Evolutionary conservation across 2,797 vertebrate genomes (phyloP).

Genomic region (Sebastes hopkinsi): DNA sequence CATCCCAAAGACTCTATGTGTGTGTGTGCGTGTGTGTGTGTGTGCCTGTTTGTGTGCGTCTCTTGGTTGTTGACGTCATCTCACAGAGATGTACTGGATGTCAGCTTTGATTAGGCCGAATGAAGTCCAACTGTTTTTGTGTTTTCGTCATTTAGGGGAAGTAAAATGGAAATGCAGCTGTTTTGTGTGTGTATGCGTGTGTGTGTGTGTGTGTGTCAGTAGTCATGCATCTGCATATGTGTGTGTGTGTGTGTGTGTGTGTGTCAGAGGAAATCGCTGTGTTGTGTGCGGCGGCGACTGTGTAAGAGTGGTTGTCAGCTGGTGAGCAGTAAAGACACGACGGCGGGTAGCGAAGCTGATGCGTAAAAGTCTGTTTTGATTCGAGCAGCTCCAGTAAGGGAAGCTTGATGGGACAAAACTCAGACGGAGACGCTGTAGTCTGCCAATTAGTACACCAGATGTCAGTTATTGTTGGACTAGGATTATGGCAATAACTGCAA

Average conservation of each 20-base stretch:
- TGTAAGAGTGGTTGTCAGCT: conserved; percentile 73
- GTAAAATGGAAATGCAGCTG: conserved; percentile 77
- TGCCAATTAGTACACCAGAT: conserved; percentile 73
- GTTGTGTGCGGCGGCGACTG: conserved; percentile 47
- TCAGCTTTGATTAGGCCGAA: conserved; percentile 82
- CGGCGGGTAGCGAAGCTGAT: conserved; percentile 39
- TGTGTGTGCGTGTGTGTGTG: conserved; percentile 32
- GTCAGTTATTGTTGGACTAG: conserved; percentile 79
- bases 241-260: conserved; percentile 11
- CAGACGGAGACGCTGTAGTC: conserved; percentile 54
- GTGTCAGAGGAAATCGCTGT: conserved; percentile 39
- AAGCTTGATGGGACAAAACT: conserved; percentile 70
- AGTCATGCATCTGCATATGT: not conserved
- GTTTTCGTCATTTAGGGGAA: conserved; percentile 80
- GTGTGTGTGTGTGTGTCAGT: conserved; percentile 20
- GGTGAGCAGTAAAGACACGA: conserved; percentile 47
- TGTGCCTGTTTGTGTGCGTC: conserved; percentile 48
- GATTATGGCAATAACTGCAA: conserved; percentile 73
- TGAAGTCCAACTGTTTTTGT: conserved; percentile 79
- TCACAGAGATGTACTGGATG: conserved; percentile 69
- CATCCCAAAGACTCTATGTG: conserved; percentile 69
- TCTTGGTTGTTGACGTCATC: conserved; percentile 78
- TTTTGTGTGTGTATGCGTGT: conserved; percentile 37
- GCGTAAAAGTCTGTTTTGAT: conserved; percentile 52
- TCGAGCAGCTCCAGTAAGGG: conserved; percentile 49